Evolutionary conservation across 2,888 invertebrate genomes (phyloP).

Genomic region (Spodoptera picta): DNA sequence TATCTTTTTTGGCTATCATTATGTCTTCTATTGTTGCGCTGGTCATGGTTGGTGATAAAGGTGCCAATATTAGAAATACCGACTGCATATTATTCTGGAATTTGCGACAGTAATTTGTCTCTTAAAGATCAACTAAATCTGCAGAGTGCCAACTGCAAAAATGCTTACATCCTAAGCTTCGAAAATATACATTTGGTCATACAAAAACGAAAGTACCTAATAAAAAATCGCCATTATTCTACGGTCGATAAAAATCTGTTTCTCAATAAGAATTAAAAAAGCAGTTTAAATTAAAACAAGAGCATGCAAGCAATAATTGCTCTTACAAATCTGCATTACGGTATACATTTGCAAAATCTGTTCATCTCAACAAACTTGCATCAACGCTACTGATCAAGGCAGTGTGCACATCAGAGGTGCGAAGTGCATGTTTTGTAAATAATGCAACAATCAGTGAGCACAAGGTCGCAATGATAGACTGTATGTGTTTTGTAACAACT

Average conservation of each 20-base stretch:
- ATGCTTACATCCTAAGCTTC: too few species aligned
- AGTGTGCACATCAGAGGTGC: constrained; percentile 33
- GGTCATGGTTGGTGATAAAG: constrained; percentile 9
- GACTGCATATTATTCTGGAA: too few species aligned
- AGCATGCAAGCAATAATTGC: constrained; percentile 10
- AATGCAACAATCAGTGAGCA: constrained; percentile 39
- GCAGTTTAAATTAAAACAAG: too few species aligned
- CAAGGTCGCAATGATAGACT: constrained; percentile 54
- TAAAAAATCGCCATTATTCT: too few species aligned
- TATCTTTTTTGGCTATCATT: constrained; percentile 6
- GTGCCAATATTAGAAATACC: too few species aligned
- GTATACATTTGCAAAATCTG: constrained; percentile 19
- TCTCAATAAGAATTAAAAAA: too few species aligned
- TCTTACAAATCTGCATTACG: constrained; percentile 4
- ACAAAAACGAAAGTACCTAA: too few species aligned
- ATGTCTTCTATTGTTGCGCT: constrained; percentile 11
- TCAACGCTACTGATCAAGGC: constrained; percentile 16
- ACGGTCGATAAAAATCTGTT: too few species aligned
- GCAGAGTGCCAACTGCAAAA: too few species aligned
- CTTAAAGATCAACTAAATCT: too few species aligned
- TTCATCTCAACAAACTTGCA: constrained; percentile 27
- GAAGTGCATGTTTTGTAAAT: constrained; percentile 52
- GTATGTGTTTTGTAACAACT: constrained; percentile 37
- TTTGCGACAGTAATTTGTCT: too few species aligned
- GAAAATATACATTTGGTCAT: too few species aligned